Evolutionary conservation across 2,113 vertebrate species (phyloP), one percentile per base, ranked within the genome.

Genomic region (Onychostruthus taczanowskii): DNA sequence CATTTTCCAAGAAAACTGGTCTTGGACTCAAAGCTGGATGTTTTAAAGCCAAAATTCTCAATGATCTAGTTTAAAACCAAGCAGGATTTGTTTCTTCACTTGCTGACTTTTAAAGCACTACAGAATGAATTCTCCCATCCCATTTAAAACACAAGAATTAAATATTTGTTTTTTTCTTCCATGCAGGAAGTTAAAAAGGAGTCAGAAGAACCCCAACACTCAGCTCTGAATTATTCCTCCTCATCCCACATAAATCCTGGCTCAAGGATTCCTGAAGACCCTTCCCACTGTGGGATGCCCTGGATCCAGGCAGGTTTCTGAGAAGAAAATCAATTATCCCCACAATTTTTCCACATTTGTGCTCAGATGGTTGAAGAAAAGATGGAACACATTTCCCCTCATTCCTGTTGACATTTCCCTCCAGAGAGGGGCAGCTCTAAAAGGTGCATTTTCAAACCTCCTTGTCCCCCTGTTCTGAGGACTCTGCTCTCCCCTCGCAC

Each of bases 211-310:
- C 20, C 27, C 37, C 7, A 44, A 20, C 1, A 19, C n/a, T 50
- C 47, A 41, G 24, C 63, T 35, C 72, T 12, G 52, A 58, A 27
- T 35, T 19, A 11, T 31, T 68, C 24, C 39, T 53, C n/a, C 76
- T 47, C 63, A 39, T 30, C 19, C 9, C 4, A 37, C 10, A 3
- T 0, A 0, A 72, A 5, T 46, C 26, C 58, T 30, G 39, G 14
- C 35, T 55, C 15, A 46, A 27, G 39, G 35, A 8, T 1, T 55
- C 26, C n/a, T 50, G 1, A 33, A 43, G 27, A 52, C 64, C n/a
- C 20, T 28, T 49, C 35, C 77, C 33, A 2, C 39, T 8, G 4
- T 1, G 30, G 68, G 49, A 8, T 6, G 26, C 28, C 55, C 55
- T 37, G 33, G n/a, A 55, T 30, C 37, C 46, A 33, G 16, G 5